Evolutionary conservation across 2,797 vertebrate species (phyloP).

Genomic region (Acanthis flammea): DNA sequence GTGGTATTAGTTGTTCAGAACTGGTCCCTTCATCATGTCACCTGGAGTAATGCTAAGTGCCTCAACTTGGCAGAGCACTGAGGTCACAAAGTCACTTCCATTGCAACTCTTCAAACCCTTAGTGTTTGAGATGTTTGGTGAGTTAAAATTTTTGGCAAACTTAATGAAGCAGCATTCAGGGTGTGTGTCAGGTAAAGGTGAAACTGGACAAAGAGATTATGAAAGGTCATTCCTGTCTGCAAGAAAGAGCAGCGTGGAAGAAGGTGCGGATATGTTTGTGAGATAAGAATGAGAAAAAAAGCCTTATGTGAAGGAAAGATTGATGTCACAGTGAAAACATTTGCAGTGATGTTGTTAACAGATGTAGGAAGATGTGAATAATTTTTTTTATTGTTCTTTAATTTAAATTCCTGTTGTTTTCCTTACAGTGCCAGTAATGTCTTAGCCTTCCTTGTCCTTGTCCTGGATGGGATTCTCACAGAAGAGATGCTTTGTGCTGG

Average conservation of each 20-base stretch:
- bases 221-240: not conserved
- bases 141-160: not conserved
- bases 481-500: not conserved
- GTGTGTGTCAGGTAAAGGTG: not conserved
- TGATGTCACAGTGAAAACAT: conserved; percentile 46
- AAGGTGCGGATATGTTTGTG: not conserved
- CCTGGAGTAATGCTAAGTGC: not conserved
- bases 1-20: not conserved
- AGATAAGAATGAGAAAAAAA: conserved; percentile 32
- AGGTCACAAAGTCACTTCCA: not conserved
- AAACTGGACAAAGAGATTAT: not conserved
- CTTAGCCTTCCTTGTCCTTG: not conserved
- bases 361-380: conserved; percentile 45
- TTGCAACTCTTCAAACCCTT: not conserved
- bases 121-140: not conserved
- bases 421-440: conserved; percentile 17
- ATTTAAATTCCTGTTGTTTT: conserved; percentile 37
- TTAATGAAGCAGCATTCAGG: not conserved
- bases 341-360: conserved; percentile 41
- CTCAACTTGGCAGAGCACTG: not conserved
- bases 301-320: conserved; percentile 5
- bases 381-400: conserved; percentile 7
- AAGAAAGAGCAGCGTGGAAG: not conserved
- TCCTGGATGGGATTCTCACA: not conserved
- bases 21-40: not conserved